phyloP scores from a whole-genome alignment of 2,113 vertebrate genomes.

The Theropithecus gelada region DNA sequence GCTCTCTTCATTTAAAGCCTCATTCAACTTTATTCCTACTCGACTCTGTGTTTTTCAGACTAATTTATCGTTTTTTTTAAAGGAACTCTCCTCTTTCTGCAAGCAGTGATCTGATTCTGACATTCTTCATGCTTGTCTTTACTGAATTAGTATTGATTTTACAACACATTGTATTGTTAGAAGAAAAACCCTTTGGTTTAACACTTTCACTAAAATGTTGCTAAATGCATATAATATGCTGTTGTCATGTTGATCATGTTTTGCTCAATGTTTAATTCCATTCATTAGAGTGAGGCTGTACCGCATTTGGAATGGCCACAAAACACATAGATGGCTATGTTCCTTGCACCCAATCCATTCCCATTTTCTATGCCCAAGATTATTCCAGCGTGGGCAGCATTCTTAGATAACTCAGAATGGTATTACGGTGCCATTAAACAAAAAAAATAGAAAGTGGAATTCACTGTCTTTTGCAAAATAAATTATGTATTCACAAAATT shows the following conservation, averaged over 20 bases:
- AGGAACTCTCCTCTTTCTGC: neutral
- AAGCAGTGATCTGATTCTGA: neutral
- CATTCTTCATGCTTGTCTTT: constrained; percentile 60
- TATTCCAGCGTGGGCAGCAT: neutral
- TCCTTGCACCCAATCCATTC: neutral
- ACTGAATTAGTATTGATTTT: constrained; percentile 75
- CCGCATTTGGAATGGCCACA: neutral
- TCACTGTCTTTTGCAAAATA: neutral
- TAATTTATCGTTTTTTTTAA: neutral
- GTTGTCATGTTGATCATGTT: neutral
- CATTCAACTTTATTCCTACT: neutral
- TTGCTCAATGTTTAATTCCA: neutral
- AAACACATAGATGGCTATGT: no score
- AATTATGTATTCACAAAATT: neutral
- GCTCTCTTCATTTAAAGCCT: constrained; percentile 30
- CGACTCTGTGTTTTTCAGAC: neutral
- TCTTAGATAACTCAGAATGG: neutral
- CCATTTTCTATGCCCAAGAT: neutral
- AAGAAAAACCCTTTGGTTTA: constrained; percentile 65
- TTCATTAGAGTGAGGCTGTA: neutral
- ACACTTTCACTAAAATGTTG: constrained; percentile 40
- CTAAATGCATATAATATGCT: neutral
- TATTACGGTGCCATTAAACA: neutral
- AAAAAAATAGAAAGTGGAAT: neutral
- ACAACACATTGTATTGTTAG: constrained; percentile 44